phyloP scores from a whole-genome alignment of 2,797 vertebrate species.

The Anguilla pacifica region DNA sequence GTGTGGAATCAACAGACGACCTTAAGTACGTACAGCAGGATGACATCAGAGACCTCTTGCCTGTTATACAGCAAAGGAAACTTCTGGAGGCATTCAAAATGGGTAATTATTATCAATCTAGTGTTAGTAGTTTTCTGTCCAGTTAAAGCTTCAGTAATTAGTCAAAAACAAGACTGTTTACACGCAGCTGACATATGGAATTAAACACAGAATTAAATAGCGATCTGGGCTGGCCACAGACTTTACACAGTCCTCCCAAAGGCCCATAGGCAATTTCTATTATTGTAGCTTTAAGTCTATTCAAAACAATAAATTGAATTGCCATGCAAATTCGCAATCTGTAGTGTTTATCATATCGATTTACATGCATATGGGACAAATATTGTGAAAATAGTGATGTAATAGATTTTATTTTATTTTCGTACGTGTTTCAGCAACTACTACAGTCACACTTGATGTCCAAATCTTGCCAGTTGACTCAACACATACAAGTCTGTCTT shows the following conservation, averaged over 20 bases:
- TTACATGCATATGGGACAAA: neutral
- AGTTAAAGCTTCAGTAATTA: constrained; percentile 4
- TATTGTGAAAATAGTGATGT: neutral
- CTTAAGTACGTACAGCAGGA: constrained; percentile 16
- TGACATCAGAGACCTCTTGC: neutral
- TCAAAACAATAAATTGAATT: constrained; percentile 17
- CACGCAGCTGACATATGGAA: neutral
- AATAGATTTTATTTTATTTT: too few relatives aligned
- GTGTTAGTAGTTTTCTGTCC: neutral
- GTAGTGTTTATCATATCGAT: neutral
- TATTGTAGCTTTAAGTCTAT: accelerated
- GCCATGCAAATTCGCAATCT: constrained; percentile 8
- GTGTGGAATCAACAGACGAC: constrained; percentile 18
- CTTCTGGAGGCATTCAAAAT: constrained; percentile 9
- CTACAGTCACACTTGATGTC: constrained; percentile 8
- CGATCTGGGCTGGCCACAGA: neutral
- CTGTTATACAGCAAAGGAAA: neutral
- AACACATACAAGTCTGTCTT: neutral
- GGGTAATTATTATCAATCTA: constrained; percentile 8
- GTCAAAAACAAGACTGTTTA: constrained; percentile 6
- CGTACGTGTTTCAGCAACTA: constrained; percentile 8
- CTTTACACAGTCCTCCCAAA: too few relatives aligned
- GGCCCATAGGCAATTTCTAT: too few relatives aligned
- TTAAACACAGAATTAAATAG: neutral
- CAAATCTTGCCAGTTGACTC: neutral